These are phyloP conservation scores for Halocaridina rubra DNA, from an alignment of 2,888 invertebrate genomes.

Conservation along the genomic window DNA sequence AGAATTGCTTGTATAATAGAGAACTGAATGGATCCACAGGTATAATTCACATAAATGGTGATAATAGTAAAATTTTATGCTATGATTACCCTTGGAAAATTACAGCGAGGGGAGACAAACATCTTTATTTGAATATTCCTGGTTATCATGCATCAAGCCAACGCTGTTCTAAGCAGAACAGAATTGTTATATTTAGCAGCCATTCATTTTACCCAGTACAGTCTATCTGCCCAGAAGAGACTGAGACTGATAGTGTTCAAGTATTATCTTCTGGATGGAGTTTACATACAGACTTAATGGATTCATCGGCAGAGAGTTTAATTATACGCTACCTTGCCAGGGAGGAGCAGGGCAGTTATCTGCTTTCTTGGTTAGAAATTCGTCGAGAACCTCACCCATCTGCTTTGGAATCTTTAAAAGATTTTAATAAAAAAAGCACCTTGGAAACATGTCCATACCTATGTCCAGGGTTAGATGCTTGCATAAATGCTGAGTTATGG, in stretches of 20 bases:
- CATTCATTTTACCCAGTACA: conserved; percentile 75
- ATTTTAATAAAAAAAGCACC: conserved; percentile 44
- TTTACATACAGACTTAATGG: conserved; percentile 20
- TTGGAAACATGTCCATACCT: conserved; percentile 63
- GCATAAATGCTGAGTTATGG: conserved; percentile 82
- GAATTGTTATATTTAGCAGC: conserved; percentile 80
- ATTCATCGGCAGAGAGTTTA: conserved; percentile 76
- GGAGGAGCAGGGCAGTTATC: conserved; percentile 78
- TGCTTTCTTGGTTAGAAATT: conserved; percentile 83
- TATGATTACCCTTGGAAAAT: conserved; percentile 83
- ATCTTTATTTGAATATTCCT: conserved; percentile 78
- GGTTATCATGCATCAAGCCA: conserved; percentile 74
- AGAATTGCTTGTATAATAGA: conserved; percentile 72
- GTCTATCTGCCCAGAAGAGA: conserved; percentile 77
- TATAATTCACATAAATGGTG: not conserved
- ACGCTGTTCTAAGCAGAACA: conserved; percentile 77
- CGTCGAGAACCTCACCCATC: conserved; percentile 71
- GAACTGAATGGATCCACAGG: conserved; percentile 79
- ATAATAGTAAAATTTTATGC: conserved; percentile 72
- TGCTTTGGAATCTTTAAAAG: conserved; percentile 66
- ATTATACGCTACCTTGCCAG: conserved; percentile 81
- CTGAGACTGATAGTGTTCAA: conserved; percentile 69
- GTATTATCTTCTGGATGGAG: conserved; percentile 71
- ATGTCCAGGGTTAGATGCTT: conserved; percentile 67
- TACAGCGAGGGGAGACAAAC: conserved; percentile 78